These are phyloP conservation scores for Acrobasis consociella DNA, from an alignment of 2,888 invertebrate species.

Conservation along the genomic window DNA sequence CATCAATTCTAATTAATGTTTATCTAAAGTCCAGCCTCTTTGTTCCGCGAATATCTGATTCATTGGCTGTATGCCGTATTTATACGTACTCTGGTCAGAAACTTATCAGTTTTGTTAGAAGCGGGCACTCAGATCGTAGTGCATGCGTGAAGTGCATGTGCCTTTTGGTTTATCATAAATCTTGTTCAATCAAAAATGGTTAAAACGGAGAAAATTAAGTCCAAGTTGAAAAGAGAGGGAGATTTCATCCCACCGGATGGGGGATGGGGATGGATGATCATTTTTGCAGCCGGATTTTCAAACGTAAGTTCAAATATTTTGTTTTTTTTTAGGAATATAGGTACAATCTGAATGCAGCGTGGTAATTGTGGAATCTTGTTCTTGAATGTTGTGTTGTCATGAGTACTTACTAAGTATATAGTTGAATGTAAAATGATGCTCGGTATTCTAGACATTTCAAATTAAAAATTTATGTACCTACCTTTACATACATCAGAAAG, in stretches of 20 bases:
- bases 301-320: slow-evolving; percentile 82
- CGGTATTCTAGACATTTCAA: too few relatives aligned
- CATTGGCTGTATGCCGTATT: slow-evolving; percentile 27
- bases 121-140: slow-evolving; percentile 39
- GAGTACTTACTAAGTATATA: too few relatives aligned
- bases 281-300: slow-evolving; percentile 87
- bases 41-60: slow-evolving; percentile 26
- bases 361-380: too few relatives aligned
- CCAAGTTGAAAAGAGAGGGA: slow-evolving; percentile 69
- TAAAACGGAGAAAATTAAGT: slow-evolving; percentile 50
- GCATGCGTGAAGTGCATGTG: slow-evolving; percentile 5
- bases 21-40: slow-evolving; percentile 22
- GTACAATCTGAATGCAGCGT: too few relatives aligned
- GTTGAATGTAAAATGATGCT: too few relatives aligned
- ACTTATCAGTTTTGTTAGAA: slow-evolving; percentile 49
- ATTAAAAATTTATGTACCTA: background rate
- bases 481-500: too few relatives aligned
- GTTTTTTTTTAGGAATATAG: too few relatives aligned
- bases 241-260: slow-evolving; percentile 88
- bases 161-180: background rate
- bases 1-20: background rate
- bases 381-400: too few relatives aligned
- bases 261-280: slow-evolving; percentile 90
- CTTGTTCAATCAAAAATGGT: slow-evolving; percentile 40
- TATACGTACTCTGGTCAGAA: slow-evolving; percentile 33